A percentile compares a stretch with the other conserved stretches of the same genome.
These are phyloP conservation scores for Plodia interpunctella DNA, from an alignment of 1,140 invertebrate species.

Conservation along the genomic window DNA sequence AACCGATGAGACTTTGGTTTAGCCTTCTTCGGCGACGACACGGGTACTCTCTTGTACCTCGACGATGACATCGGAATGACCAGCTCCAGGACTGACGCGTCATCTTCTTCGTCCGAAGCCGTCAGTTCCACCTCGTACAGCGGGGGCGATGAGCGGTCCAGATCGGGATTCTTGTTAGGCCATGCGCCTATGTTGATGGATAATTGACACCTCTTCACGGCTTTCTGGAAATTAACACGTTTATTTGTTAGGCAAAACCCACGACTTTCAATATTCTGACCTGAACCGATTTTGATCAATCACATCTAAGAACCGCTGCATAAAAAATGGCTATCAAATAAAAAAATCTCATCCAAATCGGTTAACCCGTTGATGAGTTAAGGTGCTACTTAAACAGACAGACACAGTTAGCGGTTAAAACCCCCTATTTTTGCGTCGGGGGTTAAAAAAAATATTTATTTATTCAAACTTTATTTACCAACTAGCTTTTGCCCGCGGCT, in stretches of 20 bases:
- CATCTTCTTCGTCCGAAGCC: conserved; percentile 64
- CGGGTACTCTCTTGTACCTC: conserved; percentile 36
- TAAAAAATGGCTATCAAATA: too few species aligned
- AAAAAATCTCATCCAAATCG: too few species aligned
- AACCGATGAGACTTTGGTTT: conserved; percentile 21
- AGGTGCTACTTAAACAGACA: too few species aligned
- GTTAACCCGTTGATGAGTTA: too few species aligned
- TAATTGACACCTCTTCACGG: conserved; percentile 4
- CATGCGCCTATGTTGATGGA: background rate
- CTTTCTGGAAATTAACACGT: conserved; percentile 17
- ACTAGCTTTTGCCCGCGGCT: too few species aligned
- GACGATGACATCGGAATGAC: conserved; percentile 54
- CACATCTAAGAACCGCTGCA: too few species aligned
- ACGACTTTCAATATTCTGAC: too few species aligned
- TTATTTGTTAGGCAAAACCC: too few species aligned
- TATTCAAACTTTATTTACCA: too few species aligned
- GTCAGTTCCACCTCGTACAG: conserved; percentile 64
- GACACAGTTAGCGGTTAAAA: too few species aligned
- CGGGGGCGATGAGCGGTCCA: conserved; percentile 43
- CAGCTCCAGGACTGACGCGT: conserved; percentile 54
- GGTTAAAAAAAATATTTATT: too few species aligned
- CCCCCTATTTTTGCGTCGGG: background rate
- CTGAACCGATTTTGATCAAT: too few species aligned
- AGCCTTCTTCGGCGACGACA: conserved; percentile 31
- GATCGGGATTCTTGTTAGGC: background rate